Percentiles rank a stretch among this genome's conserved stretches.
Evolutionary conservation across 2,888 invertebrate genomes (phyloP).

Genomic region (Germaria angustata): DNA sequence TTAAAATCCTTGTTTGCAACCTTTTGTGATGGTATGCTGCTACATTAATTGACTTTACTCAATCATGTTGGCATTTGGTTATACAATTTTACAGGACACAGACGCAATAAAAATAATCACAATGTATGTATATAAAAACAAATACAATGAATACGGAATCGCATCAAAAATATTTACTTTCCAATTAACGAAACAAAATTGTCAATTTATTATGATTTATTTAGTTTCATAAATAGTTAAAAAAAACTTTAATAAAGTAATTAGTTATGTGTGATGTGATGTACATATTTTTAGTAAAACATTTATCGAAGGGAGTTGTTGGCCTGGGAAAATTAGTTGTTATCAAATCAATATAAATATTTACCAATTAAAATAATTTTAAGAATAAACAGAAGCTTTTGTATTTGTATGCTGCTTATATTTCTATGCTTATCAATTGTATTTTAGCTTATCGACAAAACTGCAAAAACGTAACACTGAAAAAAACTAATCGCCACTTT

Average conservation of each 20-base stretch:
- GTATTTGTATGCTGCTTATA: not conserved
- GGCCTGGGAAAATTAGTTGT: not conserved
- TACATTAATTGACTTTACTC: slow-evolving; percentile 57
- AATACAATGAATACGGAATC: not conserved
- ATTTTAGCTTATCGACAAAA: not conserved
- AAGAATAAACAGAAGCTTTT: not conserved
- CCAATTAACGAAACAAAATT: slow-evolving; percentile 48
- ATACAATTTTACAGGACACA: slow-evolving; percentile 7
- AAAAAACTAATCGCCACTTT: not conserved
- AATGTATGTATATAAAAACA: slow-evolving; percentile 14
- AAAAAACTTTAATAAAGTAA: not conserved
- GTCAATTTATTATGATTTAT: slow-evolving; percentile 56
- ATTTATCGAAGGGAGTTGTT: not conserved
- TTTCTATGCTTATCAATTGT: not conserved
- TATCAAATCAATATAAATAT: not conserved
- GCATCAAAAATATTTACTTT: slow-evolving; percentile 35
- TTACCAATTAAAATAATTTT: not conserved
- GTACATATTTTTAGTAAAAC: not conserved
- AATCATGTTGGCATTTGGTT: slow-evolving; percentile 44
- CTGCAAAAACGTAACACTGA: not conserved
- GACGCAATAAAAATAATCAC: not conserved
- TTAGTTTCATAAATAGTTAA: not conserved
- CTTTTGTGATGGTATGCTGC: slow-evolving; percentile 70
- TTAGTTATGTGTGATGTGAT: not conserved
- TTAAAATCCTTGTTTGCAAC: not conserved